Base-by-base conservation (phyloP, 30 jellyfish, hydroid and myxozoan genomes). In the Pelagia noctiluca region DNA sequence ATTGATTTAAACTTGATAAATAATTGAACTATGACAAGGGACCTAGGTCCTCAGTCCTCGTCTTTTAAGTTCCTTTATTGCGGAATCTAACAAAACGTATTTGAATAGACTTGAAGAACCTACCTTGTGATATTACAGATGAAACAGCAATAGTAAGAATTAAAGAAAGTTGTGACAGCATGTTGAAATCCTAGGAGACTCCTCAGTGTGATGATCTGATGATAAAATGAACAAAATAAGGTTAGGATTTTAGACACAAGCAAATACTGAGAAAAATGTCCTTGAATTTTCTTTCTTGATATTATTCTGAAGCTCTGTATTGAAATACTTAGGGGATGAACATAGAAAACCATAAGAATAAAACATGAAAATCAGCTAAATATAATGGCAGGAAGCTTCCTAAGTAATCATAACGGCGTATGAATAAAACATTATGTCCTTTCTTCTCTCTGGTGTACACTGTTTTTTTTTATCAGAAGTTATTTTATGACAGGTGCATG, bases 121-220 rank as follows among this genome's bases (percentile, higher is more conserved):
- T 3, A 52, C 68, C 68, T 52, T 52, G 68, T 10, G 68, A 52
- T 30, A 52, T 52, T 3, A 52, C 68, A 52, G 68, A 52, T 52
- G 68, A 52, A 3, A 52, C 26, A 4, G 68, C 21, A 30, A 52
- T 52, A 19, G 21, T 4, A 52, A 52, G 68, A 19, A 52, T 52
- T 8, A 42, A 42, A 16, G 57, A 42, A 42, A 42, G 57, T 42
- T 8, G 16, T 42, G 16, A 42, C 8, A 42, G 16, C 57, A 42
- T 42, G 8, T 42, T 42, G 57, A 8, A 5, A 5, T 42, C 57
- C 8, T 42, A 42, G 8, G 16, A 5, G 8, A 16, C 57, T 5
- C 12, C 16, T 42, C 57, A 42, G 57, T 42, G 8, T 8, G 16
- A 5, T 42, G 16, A 5, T 5, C 57, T 16, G 8, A 42, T 16